Conservation (phyloP, 2,113 vertebrate species). For the Nibea albiflora region DNA sequence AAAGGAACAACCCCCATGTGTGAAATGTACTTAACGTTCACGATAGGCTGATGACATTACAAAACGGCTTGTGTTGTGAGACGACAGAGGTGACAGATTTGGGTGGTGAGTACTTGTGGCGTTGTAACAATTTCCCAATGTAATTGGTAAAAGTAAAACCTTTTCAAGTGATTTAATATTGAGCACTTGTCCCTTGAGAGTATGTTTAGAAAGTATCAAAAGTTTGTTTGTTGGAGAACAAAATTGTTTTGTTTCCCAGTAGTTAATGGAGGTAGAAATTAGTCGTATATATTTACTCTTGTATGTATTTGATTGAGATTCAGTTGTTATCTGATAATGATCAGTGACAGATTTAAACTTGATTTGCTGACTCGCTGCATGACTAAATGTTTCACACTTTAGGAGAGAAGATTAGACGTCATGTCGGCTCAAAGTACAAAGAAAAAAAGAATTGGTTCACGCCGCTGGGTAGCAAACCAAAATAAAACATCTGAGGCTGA, state of each 20-base stretch:
- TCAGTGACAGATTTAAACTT: not conserved
- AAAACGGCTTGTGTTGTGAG: constrained; percentile 25
- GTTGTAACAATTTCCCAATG: not conserved
- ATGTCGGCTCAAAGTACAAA: constrained; percentile 69
- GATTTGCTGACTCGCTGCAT: constrained; percentile 19
- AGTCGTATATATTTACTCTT: not conserved
- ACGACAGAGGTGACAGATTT: constrained; percentile 31
- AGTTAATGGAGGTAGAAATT: not conserved
- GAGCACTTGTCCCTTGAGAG: not conserved
- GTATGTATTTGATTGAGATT: not conserved
- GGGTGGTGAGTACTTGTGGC: constrained; percentile 54
- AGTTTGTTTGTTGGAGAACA: not conserved
- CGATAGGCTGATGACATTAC: constrained; percentile 20
- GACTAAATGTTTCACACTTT: constrained; percentile 50
- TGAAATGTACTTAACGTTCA: constrained; percentile 27
- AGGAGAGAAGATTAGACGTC: constrained; percentile 73
- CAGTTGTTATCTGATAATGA: not conserved
- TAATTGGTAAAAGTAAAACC: not conserved
- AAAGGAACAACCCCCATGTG: constrained; percentile 45
- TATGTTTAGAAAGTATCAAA: not conserved
- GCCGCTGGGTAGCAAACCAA: constrained; percentile 18
- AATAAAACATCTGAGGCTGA: constrained; percentile 40
- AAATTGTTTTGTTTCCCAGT: not conserved
- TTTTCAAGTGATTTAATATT: not conserved
- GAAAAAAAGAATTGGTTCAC: constrained; percentile 86